Conservation (phyloP, 1,140 invertebrate species). For the Penaeus vannamei region DNA sequence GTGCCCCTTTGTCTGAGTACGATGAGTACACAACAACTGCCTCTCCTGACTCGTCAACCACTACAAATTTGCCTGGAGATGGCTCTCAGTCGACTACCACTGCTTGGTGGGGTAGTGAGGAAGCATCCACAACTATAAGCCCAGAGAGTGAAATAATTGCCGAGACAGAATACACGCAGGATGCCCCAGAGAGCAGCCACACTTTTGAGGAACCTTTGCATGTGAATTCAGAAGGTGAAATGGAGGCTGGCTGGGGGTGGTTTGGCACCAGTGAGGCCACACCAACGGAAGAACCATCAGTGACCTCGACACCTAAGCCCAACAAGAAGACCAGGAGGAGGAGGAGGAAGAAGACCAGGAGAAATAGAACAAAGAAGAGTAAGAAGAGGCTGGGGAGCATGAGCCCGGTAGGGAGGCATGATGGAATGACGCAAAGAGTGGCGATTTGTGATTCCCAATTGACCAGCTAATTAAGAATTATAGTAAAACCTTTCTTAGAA, state of each 20-base stretch:
- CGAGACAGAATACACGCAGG: background rate
- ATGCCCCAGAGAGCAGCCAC: conserved; percentile 13
- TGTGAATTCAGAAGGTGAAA: conserved; percentile 39
- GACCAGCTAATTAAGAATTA: too few species aligned
- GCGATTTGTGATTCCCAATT: background rate
- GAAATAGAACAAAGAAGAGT: conserved; percentile 28
- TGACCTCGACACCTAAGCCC: conserved; percentile 18
- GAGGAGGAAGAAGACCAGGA: conserved; percentile 54
- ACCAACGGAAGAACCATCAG: background rate
- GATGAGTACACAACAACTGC: conserved; percentile 3
- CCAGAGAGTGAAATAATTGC: too few species aligned
- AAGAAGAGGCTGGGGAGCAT: conserved; percentile 34
- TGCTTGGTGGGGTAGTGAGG: too few species aligned
- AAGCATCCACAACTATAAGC: background rate
- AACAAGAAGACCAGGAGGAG: conserved; percentile 29
- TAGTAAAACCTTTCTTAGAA: too few species aligned
- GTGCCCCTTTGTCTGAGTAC: background rate
- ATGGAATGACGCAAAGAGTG: conserved; percentile 10
- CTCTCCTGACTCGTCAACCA: background rate
- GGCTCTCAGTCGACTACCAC: too few species aligned
- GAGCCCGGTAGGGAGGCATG: conserved; percentile 44
- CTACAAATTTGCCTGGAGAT: too few species aligned
- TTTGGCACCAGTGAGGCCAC: conserved; percentile 1
- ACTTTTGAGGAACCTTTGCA: conserved; percentile 39
- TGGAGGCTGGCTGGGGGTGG: conserved; percentile 51